These are phyloP conservation scores for Acholoe squamosa DNA, from an alignment of 2,888 invertebrate genomes.

Conservation along the genomic window DNA sequence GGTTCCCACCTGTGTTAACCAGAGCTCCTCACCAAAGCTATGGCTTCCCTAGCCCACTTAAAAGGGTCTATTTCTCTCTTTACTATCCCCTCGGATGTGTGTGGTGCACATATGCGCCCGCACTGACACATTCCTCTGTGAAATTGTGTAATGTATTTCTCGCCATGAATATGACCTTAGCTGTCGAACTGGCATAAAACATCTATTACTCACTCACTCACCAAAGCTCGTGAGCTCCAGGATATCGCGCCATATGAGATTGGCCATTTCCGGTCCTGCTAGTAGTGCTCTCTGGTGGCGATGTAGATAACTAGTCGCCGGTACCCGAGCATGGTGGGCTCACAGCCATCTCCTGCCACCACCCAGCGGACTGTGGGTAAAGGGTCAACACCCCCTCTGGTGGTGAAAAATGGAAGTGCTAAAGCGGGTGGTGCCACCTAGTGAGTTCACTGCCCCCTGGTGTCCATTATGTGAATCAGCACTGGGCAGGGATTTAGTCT, in stretches of 20 bases:
- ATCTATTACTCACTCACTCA: no score
- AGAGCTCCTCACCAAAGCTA: no score
- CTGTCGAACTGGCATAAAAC: no score
- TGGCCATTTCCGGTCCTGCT: constrained; percentile 2
- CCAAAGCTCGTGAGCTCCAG: background rate
- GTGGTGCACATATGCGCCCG: no score
- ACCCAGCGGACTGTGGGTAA: background rate
- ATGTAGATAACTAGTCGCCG: background rate
- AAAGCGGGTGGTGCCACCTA: constrained; percentile 22
- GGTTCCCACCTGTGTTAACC: no score
- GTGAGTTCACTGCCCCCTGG: background rate
- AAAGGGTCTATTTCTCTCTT: no score
- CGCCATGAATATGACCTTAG: no score
- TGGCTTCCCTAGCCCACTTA: no score
- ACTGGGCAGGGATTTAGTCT: no score
- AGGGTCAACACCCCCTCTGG: constrained; percentile 1
- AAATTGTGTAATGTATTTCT: no score
- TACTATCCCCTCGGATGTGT: no score
- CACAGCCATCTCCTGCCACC: background rate
- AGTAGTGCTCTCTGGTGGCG: background rate
- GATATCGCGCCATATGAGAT: background rate
- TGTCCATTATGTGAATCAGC: background rate
- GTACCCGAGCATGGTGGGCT: background rate
- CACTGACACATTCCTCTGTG: no score
- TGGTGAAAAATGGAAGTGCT: constrained; percentile 36